Percentiles rank a stretch among this genome's conserved stretches.
Conservation (phyloP, 2,797 vertebrate genomes). For the Myripristis jacobus region DNA sequence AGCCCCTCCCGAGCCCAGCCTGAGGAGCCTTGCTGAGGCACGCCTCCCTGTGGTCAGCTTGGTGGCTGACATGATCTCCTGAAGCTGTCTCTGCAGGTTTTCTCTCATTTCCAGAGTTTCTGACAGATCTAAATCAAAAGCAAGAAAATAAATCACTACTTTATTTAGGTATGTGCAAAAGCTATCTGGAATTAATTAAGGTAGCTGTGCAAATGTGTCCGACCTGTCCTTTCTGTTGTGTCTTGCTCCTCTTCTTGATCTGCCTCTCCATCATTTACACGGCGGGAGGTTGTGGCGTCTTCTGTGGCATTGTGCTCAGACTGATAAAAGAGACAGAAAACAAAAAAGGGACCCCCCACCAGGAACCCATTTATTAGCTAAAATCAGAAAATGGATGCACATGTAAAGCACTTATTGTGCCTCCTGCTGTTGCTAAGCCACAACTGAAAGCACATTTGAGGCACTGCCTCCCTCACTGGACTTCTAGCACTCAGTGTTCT, state of each 20-base stretch:
- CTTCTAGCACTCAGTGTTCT: no score
- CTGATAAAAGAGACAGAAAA: slow-evolving; percentile 39
- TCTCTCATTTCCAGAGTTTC: slow-evolving; percentile 95
- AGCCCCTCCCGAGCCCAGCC: slow-evolving; percentile 71
- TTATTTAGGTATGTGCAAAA: not conserved
- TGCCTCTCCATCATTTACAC: slow-evolving; percentile 58
- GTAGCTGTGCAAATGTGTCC: slow-evolving; percentile 1
- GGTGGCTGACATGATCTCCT: slow-evolving; percentile 98
- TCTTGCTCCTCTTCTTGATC: slow-evolving; percentile 55
- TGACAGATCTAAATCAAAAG: slow-evolving; percentile 81
- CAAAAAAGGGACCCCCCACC: not conserved
- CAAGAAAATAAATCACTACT: not conserved
- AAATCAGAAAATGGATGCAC: not conserved
- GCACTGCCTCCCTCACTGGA: no score
- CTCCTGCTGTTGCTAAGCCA: not conserved
- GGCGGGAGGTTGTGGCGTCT: slow-evolving; percentile 30
- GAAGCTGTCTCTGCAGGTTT: slow-evolving; percentile 92
- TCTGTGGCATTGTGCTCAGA: slow-evolving; percentile 39
- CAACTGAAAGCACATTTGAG: no score
- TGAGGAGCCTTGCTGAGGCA: slow-evolving; percentile 78
- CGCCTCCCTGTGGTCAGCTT: slow-evolving; percentile 87
- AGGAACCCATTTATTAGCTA: not conserved
- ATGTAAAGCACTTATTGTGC: not conserved
- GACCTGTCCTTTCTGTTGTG: slow-evolving; percentile 61
- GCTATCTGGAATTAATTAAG: not conserved